A percentile compares a stretch with the other conserved stretches of the same genome.
phyloP scores from a whole-genome alignment of 1,140 invertebrate genomes.

The Choristoneura fumiferana region DNA sequence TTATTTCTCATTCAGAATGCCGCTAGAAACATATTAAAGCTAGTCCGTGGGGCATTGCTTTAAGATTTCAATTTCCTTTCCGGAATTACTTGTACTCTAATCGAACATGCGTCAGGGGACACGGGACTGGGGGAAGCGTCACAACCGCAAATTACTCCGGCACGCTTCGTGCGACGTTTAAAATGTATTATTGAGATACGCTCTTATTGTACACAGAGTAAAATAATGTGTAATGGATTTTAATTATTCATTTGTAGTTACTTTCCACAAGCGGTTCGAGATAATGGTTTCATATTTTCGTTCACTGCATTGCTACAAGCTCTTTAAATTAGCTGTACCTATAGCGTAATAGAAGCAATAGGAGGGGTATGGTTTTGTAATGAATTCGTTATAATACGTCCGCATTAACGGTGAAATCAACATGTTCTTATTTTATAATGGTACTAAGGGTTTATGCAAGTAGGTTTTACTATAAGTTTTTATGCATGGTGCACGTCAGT shows the following conservation, averaged over 20 bases:
- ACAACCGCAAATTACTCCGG: slow-evolving; percentile 69
- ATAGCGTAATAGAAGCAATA: no score
- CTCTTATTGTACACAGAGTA: slow-evolving; percentile 37
- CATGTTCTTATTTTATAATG: no score
- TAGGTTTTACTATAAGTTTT: slow-evolving; percentile 46
- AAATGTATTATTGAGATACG: slow-evolving; percentile 66
- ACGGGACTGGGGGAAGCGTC: slow-evolving; percentile 36
- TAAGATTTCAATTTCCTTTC: slow-evolving; percentile 78
- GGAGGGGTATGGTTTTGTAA: no score
- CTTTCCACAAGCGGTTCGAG: neutral
- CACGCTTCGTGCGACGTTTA: slow-evolving; percentile 67
- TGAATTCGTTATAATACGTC: no score
- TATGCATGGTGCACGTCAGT: slow-evolving; percentile 57
- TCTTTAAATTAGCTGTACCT: no score
- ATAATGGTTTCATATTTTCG: neutral
- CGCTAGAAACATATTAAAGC: slow-evolving; percentile 46
- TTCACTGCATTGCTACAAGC: neutral
- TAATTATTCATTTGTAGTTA: slow-evolving; percentile 44
- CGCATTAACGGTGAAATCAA: no score
- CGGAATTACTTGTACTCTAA: slow-evolving; percentile 75
- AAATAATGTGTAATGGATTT: slow-evolving; percentile 41
- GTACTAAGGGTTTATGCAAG: no score
- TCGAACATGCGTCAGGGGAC: slow-evolving; percentile 72
- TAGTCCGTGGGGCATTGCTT: slow-evolving; percentile 69
- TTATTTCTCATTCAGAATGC: slow-evolving; percentile 44